These are phyloP conservation scores for Gasterosteus nipponicus DNA, from an alignment of 2,113 vertebrate species.

Conservation along the genomic window DNA sequence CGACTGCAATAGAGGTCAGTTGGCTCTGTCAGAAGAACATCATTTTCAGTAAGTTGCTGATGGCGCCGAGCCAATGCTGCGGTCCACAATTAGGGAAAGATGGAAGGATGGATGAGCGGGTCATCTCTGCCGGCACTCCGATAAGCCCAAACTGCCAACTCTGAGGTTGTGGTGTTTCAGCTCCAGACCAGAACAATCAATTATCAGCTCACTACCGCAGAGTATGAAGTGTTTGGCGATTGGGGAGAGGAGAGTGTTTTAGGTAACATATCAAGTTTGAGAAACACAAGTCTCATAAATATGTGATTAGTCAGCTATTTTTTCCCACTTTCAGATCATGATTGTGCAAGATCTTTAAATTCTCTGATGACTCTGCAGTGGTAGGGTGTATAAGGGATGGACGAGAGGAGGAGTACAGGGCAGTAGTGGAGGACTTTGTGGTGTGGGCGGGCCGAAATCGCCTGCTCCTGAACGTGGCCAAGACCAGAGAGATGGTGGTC, in stretches of 20 bases:
- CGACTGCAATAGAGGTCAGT: conserved; percentile 1
- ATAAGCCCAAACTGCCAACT: neutral
- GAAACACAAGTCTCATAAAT: neutral
- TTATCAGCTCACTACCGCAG: neutral
- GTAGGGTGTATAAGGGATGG: too few species aligned
- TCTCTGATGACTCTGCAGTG: too few species aligned
- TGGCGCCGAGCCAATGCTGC: neutral
- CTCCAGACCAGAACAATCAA: neutral
- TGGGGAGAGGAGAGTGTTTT: neutral
- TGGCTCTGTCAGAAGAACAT: neutral
- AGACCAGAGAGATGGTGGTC: too few species aligned
- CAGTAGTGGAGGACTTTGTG: too few species aligned
- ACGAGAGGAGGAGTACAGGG: too few species aligned
- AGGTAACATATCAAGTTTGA: neutral
- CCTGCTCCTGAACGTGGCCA: too few species aligned
- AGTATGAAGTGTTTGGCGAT: neutral
- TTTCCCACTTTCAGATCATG: neutral
- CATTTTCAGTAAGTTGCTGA: neutral
- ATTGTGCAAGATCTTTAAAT: neutral
- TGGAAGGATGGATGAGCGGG: neutral
- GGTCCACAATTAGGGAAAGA: neutral
- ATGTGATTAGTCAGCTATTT: neutral
- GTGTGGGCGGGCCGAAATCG: too few species aligned
- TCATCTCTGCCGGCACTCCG: neutral
- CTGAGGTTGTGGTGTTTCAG: neutral